Evolutionary conservation across 2,888 invertebrate species (phyloP).

Genomic region (Acanthosepion lycidas): DNA sequence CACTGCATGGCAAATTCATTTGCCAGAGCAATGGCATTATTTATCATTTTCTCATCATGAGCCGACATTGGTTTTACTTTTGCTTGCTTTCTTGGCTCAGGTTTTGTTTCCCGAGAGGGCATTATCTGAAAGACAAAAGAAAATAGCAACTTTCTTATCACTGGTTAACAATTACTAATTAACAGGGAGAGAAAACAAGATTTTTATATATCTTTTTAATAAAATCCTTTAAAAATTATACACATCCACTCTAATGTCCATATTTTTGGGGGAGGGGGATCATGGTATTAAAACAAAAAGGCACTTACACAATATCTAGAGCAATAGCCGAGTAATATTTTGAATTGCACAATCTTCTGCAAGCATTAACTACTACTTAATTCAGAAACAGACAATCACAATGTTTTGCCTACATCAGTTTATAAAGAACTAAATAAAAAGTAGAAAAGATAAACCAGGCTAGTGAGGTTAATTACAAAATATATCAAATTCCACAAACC

Average conservation of each 20-base stretch:
- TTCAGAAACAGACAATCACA: too few species aligned
- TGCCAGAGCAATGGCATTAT: constrained; percentile 93
- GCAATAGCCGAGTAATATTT: too few species aligned
- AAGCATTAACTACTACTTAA: too few species aligned
- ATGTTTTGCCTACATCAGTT: too few species aligned
- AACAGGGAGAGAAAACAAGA: not conserved
- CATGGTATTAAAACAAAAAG: too few species aligned
- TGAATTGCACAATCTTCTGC: too few species aligned
- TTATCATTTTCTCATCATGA: constrained; percentile 91
- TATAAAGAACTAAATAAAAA: too few species aligned
- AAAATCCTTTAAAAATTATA: not conserved
- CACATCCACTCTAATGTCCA: not conserved
- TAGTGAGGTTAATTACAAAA: too few species aligned
- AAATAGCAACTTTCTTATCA: not conserved
- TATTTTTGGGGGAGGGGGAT: not conserved
- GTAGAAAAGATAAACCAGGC: too few species aligned
- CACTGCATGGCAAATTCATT: constrained; percentile 84
- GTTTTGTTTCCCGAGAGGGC: constrained; percentile 48
- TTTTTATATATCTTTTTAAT: not conserved
- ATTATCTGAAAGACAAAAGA: constrained; percentile 37
- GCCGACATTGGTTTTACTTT: constrained; percentile 92
- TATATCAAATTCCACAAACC: too few species aligned
- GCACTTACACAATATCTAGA: too few species aligned
- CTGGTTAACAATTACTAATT: not conserved
- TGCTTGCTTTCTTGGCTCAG: constrained; percentile 63